Percentiles rank a stretch among this genome's conserved stretches.
phyloP scores from a whole-genome alignment of 2,113 vertebrate genomes.

The Macquaria australasica region DNA sequence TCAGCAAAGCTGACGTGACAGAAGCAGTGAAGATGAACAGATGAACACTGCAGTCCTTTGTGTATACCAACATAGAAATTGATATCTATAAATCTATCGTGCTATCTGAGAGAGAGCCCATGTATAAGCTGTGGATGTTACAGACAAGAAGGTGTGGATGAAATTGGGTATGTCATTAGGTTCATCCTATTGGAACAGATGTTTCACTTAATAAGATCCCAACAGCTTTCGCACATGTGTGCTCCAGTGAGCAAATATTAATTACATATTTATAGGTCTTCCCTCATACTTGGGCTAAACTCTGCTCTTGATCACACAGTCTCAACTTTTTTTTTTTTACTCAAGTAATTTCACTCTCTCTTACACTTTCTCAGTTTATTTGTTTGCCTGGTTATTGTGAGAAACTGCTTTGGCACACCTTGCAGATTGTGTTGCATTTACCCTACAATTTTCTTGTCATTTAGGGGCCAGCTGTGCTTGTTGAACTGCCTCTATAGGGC shows the following conservation, averaged over 20 bases:
- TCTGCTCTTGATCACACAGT: neutral
- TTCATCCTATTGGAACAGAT: slow-evolving; percentile 43
- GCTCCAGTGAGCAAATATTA: slow-evolving; percentile 29
- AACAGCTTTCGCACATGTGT: neutral
- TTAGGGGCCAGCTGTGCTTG: slow-evolving; percentile 14
- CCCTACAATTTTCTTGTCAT: neutral
- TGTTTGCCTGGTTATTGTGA: neutral
- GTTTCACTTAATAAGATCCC: slow-evolving; percentile 51
- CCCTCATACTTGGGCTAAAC: slow-evolving; percentile 9
- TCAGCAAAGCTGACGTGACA: slow-evolving; percentile 28
- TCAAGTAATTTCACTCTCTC: neutral
- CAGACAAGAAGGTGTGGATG: slow-evolving; percentile 3
- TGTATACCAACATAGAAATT: neutral
- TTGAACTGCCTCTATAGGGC: neutral
- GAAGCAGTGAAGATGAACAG: slow-evolving; percentile 14
- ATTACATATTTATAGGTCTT: slow-evolving; percentile 38
- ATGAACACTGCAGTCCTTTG: neutral
- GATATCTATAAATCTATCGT: slow-evolving; percentile 12
- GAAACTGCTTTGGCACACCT: slow-evolving; percentile 8
- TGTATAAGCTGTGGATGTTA: neutral
- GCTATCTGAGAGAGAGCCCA: neutral
- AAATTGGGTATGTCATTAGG: slow-evolving; percentile 3
- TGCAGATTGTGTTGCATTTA: neutral
- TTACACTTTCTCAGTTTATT: neutral
- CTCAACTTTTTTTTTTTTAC: neutral